Evolutionary conservation across 2,113 vertebrate species (phyloP), one percentile per base, ranked within the genome.

Genomic region (Pantherophis guttatus): DNA sequence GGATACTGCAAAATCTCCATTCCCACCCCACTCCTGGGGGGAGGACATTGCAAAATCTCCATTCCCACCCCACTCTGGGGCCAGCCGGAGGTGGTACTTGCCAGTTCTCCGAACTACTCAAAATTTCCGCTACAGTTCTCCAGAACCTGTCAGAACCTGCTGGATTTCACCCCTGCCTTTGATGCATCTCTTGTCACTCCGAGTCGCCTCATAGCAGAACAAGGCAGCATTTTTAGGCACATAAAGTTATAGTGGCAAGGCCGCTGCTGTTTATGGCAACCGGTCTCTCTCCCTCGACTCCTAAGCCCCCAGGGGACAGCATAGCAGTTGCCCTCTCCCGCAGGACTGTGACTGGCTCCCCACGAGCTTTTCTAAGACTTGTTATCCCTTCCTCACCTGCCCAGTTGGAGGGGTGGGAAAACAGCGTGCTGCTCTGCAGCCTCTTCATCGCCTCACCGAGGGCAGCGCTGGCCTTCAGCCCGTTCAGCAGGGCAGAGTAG

Each of bases 361-460:
- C 65, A 75, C 5, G 1, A n/a, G 13, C 29, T 17, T 12, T 3
- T 7, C 70, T 15, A 81, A 3, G 5, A 17, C 26, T n/a, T 17
- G 11, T 29, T 12, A 12, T 48, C 4, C 5, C 48, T 9, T 8
- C 5, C 86, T 97, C 95, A 99, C 99, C 99, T 98, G 99, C 99
- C 99, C 99, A 99, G 98, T 99, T 99, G 97, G 99, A 98, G 0
- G 99, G 99, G 94, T 99, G 99, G 0, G 98, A 98, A 97, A 99
- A 99, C 97, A 98, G 98, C 95, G 98, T 98, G 98, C 98, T 99
- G 97, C 98, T 98, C 97, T 99, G 99, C 12, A 99, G 98, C 0
- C 95, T 98, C 95, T 98, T 99, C 99, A 99, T 99, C 7, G 99
- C 99, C 96, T 99, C 99, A 0, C 98, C 98, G 0, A 99, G 98